A percentile compares a stretch with the other conserved stretches of the same genome.
phyloP scores from a whole-genome alignment of 1,140 invertebrate species.

The Watersipora subatra region DNA sequence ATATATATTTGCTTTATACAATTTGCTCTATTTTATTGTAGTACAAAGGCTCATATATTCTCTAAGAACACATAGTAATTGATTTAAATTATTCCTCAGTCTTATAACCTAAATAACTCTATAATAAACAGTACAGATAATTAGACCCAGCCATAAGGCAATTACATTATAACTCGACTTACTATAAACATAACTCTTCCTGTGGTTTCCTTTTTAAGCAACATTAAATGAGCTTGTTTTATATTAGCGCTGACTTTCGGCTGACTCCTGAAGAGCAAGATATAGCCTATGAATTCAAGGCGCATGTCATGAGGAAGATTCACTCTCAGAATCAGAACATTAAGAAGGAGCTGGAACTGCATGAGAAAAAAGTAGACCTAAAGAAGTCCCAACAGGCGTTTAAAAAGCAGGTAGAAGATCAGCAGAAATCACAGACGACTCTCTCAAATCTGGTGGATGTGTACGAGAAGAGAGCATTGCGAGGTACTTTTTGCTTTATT shows the following conservation, averaged over 20 bases:
- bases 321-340: constrained; percentile 22
- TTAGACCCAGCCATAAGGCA: no score
- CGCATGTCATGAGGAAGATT: constrained; percentile 21
- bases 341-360: constrained; percentile 21
- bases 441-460: not conserved
- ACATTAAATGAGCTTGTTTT: no score
- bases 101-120: no score
- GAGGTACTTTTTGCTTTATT: not conserved
- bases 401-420: constrained; percentile 16
- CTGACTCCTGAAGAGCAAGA: constrained; percentile 22
- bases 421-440: constrained; percentile 15
- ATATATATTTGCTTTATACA: no score
- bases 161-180: no score
- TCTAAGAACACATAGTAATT: no score
- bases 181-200: no score
- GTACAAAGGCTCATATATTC: no score
- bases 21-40: no score
- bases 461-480: not conserved
- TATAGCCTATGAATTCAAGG: constrained; percentile 22
- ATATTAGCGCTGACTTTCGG: constrained; percentile 2
- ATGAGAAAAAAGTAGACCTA: constrained; percentile 22
- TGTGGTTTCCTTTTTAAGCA: no score
- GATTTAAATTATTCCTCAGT: no score
- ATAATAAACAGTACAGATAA: no score
- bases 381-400: constrained; percentile 16